phyloP scores from a whole-genome alignment of 2,888 invertebrate genomes.

The Cantharis lateralis region DNA sequence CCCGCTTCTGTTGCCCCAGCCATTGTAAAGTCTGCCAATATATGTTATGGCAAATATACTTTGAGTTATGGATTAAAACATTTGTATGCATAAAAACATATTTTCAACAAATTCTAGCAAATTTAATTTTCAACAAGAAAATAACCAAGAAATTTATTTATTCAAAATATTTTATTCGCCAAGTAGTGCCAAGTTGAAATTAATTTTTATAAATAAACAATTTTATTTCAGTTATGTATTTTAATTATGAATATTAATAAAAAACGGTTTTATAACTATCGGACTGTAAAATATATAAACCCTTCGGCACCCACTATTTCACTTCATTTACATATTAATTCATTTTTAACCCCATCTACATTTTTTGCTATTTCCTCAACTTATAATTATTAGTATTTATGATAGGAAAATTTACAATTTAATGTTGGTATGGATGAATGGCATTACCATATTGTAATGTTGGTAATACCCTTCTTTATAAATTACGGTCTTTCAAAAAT shows the following conservation, averaged over 20 bases:
- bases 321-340: slow-evolving; percentile 18
- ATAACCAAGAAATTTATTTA: background rate
- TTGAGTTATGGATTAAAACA: slow-evolving; percentile 17
- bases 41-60: slow-evolving; percentile 16
- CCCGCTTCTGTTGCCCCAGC: slow-evolving; percentile 27
- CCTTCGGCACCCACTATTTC: slow-evolving; percentile 7
- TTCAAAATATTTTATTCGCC: background rate
- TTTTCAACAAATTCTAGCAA: slow-evolving; percentile 3
- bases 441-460: background rate
- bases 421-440: background rate
- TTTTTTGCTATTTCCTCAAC: background rate
- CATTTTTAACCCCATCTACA: slow-evolving; percentile 11
- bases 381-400: background rate
- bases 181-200: background rate
- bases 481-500: background rate
- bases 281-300: background rate
- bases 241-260: slow-evolving; percentile 15
- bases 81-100: slow-evolving; percentile 3
- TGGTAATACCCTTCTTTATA: background rate
- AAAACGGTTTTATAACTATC: slow-evolving; percentile 8
- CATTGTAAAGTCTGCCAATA: slow-evolving; percentile 20
- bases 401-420: background rate
- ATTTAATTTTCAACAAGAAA: background rate
- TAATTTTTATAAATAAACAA: background rate
- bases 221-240: slow-evolving; percentile 11